Evolutionary conservation across 2,888 invertebrate species (phyloP), one percentile per base, ranked within the genome.

Genomic region (Xestia xanthographa): DNA sequence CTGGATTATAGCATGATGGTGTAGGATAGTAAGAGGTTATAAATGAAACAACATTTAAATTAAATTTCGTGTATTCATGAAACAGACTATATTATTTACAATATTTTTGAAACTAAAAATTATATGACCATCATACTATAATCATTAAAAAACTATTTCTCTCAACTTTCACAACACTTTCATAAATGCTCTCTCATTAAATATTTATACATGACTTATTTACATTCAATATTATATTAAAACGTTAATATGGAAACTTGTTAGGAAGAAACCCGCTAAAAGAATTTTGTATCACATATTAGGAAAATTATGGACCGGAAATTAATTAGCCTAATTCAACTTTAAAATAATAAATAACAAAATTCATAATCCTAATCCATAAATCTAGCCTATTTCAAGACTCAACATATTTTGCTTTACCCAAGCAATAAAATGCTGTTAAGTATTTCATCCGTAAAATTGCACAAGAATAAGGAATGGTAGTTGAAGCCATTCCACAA

Each of bases 91-190:
- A 75, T 84, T 90, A 92, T 93, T 92, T 91, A 94, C 93, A 94
- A 91, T 87, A 41, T 75, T 53, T 86, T 85, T 79, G 71, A 79
- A 81, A 85, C 68, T 79, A 86, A 88, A 87, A 86, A n/a, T n/a
- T 85, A 75, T 90, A 90, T 89, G 85, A 94, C 96, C 96, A 96
- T 96, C 96, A 96, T 94, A 96, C 96, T 96, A 95, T 95, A 95
- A 93, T 86, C 93, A 87, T 77, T 73, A 69, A 85, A 83, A 70
- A 66, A 79, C 41, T 45, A 38, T 29, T 41, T 29, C 45, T 71
- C 26, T 68, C 75, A 29, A 29, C 83, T 79, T 79, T 80, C 77
- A 68, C 76, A 80, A 67, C 79, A 56, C 79, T 74, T 68, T 38
- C 86, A 81, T 68, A 80, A 75, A 73, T 77, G 22, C 75, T 71